phyloP scores from a whole-genome alignment of 2,888 invertebrate genomes.

The Aricia artaxerxes region DNA sequence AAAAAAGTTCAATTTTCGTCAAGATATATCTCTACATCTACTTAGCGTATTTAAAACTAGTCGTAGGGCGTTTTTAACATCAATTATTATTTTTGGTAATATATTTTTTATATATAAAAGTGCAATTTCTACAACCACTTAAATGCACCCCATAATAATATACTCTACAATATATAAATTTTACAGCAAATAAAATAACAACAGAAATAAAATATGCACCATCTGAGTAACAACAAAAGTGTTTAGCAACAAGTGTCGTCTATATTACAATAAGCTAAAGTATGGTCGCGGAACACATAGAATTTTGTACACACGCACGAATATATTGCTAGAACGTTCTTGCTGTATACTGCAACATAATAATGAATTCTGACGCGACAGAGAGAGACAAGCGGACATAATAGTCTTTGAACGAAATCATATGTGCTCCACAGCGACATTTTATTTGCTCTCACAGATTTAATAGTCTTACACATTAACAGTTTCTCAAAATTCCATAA shows the following conservation, averaged over 20 bases:
- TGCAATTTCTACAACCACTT: conserved; percentile 14
- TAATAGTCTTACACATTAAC: not conserved
- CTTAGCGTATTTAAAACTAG: conserved; percentile 49
- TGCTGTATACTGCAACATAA: not conserved
- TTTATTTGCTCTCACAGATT: not conserved
- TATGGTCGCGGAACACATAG: not conserved
- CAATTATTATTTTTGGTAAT: conserved; percentile 42
- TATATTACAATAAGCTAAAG: not conserved
- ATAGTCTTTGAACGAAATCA: not conserved
- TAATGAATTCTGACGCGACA: not conserved
- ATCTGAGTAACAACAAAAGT: conserved; percentile 17
- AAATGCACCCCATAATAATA: conserved; percentile 19
- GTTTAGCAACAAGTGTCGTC: conserved; percentile 12
- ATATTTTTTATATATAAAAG: conserved; percentile 15
- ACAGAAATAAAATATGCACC: conserved; percentile 22
- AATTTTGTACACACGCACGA: not conserved
- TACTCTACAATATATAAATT: not conserved
- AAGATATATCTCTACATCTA: conserved; percentile 36
- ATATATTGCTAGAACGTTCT: not conserved
- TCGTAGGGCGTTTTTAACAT: conserved; percentile 47
- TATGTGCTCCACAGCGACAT: not conserved
- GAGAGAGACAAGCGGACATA: not conserved
- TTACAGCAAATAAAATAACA: conserved; percentile 17
- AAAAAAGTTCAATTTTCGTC: not conserved
- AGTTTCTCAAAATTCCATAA: not conserved